A percentile compares a stretch with the other conserved stretches of the same genome.
phyloP scores from a whole-genome alignment of 2,888 invertebrate species.

The Camponotus fellah region DNA sequence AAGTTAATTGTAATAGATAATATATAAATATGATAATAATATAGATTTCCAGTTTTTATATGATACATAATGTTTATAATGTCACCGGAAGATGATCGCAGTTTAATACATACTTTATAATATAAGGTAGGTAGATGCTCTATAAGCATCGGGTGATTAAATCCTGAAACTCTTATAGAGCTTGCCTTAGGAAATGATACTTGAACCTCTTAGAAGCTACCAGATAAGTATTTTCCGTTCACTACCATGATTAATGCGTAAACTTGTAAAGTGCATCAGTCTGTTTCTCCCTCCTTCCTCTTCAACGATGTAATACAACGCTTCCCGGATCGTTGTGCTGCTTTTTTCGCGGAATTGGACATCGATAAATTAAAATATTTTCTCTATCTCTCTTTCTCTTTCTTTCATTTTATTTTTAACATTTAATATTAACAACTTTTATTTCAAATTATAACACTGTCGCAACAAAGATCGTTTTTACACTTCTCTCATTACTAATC shows the following conservation, averaged over 20 bases:
- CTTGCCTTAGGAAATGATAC: conserved; percentile 7
- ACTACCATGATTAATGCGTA: conserved; percentile 1
- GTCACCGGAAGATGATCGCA: too few species aligned
- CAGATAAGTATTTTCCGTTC: conserved; percentile 16
- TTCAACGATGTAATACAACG: neutral
- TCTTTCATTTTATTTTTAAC: conserved; percentile 16
- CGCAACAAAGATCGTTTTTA: neutral
- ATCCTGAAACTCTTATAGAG: conserved; percentile 4
- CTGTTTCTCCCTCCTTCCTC: neutral
- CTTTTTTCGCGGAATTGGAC: neutral
- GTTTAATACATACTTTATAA: conserved; percentile 19
- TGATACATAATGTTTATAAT: neutral
- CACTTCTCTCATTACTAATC: neutral
- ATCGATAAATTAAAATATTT: conserved; percentile 5
- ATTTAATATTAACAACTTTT: neutral
- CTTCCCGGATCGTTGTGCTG: neutral
- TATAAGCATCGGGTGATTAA: conserved; percentile 22
- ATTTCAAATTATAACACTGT: neutral
- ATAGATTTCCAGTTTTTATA: neutral
- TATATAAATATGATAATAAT: neutral
- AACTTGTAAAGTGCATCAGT: neutral
- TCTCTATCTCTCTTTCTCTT: neutral
- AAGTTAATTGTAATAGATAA: neutral
- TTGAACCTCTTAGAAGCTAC: conserved; percentile 13
- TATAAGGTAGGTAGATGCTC: neutral